Base-by-base conservation (phyloP, 1,140 invertebrate genomes). In the Lepidurus packardi region DNA sequence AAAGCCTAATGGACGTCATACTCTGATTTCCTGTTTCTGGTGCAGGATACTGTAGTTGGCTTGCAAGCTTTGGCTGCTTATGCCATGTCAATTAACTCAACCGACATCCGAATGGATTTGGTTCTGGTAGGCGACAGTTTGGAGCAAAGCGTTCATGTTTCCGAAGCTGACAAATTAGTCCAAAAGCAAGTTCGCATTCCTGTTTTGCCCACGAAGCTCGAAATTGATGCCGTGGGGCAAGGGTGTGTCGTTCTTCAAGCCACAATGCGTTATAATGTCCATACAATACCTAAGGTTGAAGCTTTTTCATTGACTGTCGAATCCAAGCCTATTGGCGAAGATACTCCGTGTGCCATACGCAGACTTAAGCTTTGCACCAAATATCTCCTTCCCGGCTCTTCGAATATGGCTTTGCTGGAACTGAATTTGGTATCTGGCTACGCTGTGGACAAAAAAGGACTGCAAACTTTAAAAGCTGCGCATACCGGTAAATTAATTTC, bases 361-460 rank as follows among this genome's bases (percentile, higher is more conserved):
- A 81, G 84, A 10, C 76, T 87, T 16, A 84, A 83, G 9, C 78
- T 86, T 16, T 87, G 86, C 75, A 81, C 83, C 0, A 80, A 84
- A 42, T 87, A 87, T 75, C 81, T 85, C 75, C 82, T 83, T 7
- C 85, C 86, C 77, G 84, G 85, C 77, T 84, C 85, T 78, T 86
- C 86, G 3, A 90, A 90, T 82, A 91, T 92, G 90, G 89, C 89
- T 78, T 83, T 91, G 2, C 80, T 91, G 21, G 90, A 91, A 80
- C 84, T 91, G 0, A 84, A 86, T 24, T 88, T 91, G 85, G 88
- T 91, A 11, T 89, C 89, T n/a, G 90, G 90, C 0, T 92, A 88
- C 83, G 84, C 86, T 10, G 87, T 89, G 0, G 88, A 90, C 77
- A 87, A 87, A 42, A 81, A 84, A 0, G 84, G 84, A 9, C 83